These are phyloP conservation scores for Sebastes nivosus DNA, from an alignment of 2,797 vertebrate species.

Conservation along the genomic window DNA sequence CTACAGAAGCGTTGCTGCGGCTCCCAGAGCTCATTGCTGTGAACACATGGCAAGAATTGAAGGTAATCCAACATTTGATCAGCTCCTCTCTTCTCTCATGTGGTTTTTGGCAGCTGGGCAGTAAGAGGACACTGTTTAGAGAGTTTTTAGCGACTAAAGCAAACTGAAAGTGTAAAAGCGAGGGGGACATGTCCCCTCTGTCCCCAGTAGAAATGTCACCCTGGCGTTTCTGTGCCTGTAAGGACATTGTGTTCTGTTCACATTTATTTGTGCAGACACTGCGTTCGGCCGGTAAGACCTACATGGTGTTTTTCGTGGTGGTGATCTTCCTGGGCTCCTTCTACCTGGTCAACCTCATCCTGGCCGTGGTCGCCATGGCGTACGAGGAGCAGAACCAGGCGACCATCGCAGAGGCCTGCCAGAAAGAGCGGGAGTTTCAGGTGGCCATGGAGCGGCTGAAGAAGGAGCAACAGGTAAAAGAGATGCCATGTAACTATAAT, in stretches of 20 bases:
- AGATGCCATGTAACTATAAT: no score
- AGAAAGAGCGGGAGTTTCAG: conserved; percentile 95
- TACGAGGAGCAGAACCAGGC: conserved; percentile 99
- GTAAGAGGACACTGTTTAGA: no score
- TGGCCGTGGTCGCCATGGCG: conserved; percentile 98
- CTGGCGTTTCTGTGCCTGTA: not conserved
- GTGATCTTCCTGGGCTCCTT: conserved; percentile 99
- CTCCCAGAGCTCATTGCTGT: not conserved
- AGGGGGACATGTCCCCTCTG: not conserved
- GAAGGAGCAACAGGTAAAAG: conserved; percentile 91
- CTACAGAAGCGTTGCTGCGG: not conserved
- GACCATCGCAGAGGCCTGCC: conserved; percentile 93
- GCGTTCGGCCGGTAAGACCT: conserved; percentile 95
- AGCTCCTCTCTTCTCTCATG: not conserved
- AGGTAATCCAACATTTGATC: not conserved
- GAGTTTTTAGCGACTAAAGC: not conserved
- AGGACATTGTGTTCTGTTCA: not conserved
- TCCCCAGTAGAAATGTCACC: not conserved
- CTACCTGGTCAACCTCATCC: conserved; percentile 95
- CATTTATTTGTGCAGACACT: conserved; percentile 83
- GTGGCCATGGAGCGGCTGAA: conserved; percentile 92
- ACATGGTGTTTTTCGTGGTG: conserved; percentile 99
- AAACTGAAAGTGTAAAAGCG: not conserved
- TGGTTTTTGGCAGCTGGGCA: not conserved
- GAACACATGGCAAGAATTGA: not conserved